Evolutionary conservation across 2,797 vertebrate genomes (phyloP).

Genomic region (Sebastolobus alascanus): DNA sequence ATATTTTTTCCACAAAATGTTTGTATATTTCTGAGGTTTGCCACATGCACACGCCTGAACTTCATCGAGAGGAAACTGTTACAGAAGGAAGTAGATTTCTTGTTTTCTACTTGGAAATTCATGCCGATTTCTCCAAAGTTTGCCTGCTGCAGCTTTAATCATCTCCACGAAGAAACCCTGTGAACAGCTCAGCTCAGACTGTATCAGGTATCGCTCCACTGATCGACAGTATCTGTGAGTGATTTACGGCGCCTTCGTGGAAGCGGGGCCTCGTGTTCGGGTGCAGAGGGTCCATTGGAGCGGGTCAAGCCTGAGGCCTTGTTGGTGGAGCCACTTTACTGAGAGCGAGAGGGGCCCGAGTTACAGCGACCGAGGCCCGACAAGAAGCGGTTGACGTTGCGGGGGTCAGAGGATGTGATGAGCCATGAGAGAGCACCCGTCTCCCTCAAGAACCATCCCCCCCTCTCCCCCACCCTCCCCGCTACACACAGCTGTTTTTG

Average conservation of each 20-base stretch:
- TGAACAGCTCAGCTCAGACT: conserved; percentile 2
- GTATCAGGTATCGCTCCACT: background rate
- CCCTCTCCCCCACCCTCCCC: conserved; percentile 11
- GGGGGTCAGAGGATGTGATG: conserved; percentile 77
- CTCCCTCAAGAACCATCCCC: conserved; percentile 58
- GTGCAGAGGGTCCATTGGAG: conserved; percentile 20
- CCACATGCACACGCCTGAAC: background rate
- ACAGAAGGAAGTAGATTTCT: background rate
- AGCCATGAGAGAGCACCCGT: conserved; percentile 73
- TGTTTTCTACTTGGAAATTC: background rate
- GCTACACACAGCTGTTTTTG: conserved; percentile 85
- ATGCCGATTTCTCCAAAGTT: background rate
- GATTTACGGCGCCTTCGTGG: conserved; percentile 23
- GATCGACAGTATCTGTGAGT: conserved; percentile 34
- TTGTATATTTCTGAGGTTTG: background rate
- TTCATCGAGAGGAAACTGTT: background rate
- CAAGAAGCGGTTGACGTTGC: conserved; percentile 64
- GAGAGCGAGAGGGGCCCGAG: background rate
- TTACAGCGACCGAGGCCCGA: conserved; percentile 45
- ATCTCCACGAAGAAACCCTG: background rate
- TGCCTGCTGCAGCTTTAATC: background rate
- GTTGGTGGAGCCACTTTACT: conserved; percentile 11
- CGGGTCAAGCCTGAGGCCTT: conserved; percentile 13
- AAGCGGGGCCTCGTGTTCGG: conserved; percentile 2
- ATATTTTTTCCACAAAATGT: background rate